Percentiles rank a stretch among this genome's conserved stretches.
phyloP scores from a whole-genome alignment of 2,113 vertebrate genomes.

The Zosterops japonicus region DNA sequence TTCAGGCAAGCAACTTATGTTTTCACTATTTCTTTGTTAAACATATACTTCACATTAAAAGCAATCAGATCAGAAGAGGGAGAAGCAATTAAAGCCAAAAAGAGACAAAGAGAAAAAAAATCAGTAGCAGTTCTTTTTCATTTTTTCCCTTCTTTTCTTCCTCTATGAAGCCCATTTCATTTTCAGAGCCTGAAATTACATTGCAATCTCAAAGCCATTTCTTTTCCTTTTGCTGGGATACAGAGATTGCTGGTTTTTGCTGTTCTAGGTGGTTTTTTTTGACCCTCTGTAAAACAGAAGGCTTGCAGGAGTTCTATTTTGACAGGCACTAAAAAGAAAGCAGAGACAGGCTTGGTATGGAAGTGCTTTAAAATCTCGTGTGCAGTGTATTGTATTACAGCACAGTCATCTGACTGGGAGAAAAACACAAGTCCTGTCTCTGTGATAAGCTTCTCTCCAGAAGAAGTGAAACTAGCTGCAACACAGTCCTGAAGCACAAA shows the following conservation, averaged over 20 bases:
- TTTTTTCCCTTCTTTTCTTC: neutral
- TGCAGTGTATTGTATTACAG: neutral
- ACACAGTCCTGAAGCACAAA: neutral
- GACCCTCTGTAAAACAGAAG: neutral
- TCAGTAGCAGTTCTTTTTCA: neutral
- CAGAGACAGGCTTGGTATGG: neutral
- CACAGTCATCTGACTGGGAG: neutral
- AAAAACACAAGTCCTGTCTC: neutral
- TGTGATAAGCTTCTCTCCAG: neutral
- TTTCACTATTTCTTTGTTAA: neutral
- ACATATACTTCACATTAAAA: neutral
- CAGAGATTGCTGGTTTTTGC: neutral
- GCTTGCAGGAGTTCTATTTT: slow-evolving; percentile 4
- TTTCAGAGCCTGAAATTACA: slow-evolving; percentile 29
- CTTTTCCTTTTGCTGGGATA: neutral
- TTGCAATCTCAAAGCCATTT: slow-evolving; percentile 2
- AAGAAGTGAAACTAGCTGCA: neutral
- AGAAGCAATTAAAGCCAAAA: neutral
- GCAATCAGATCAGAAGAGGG: neutral
- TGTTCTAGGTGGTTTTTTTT: neutral
- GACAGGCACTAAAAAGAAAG: slow-evolving; percentile 3
- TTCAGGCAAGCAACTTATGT: neutral
- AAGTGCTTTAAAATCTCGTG: neutral
- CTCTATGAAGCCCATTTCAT: neutral
- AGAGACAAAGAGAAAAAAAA: neutral